Percentiles rank a stretch among this genome's conserved stretches.
These are phyloP conservation scores for Oenanthe melanoleuca DNA, from an alignment of 2,113 vertebrate species.

Conservation along the genomic window DNA sequence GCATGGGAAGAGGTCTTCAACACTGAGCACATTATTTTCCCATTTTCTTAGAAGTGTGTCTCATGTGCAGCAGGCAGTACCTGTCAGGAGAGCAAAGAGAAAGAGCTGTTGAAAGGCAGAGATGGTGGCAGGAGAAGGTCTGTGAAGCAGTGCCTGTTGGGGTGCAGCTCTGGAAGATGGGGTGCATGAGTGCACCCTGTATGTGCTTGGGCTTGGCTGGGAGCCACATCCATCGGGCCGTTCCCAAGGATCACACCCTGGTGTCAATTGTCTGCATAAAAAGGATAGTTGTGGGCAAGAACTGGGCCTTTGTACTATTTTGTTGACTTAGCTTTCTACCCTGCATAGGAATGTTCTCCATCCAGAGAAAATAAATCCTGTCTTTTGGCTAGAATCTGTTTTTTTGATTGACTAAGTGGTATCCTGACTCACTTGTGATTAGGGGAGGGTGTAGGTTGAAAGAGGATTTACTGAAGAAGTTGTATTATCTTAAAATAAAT, in stretches of 20 bases:
- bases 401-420: constrained; percentile 50
- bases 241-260: background rate
- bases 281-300: constrained; percentile 16
- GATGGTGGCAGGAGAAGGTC: background rate
- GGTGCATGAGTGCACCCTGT: background rate
- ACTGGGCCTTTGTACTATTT: background rate
- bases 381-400: constrained; percentile 1
- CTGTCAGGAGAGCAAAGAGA: background rate
- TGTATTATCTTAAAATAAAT: constrained; percentile 26
- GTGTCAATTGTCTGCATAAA: background rate
- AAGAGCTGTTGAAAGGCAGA: background rate
- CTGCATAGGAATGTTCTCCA: background rate
- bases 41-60: background rate
- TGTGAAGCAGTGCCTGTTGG: background rate
- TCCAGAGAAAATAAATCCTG: constrained; percentile 42
- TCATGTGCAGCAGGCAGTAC: background rate
- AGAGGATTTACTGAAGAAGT: constrained; percentile 49
- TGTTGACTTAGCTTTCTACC: constrained; percentile 49
- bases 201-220: background rate
- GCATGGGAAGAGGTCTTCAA: background rate
- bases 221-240: background rate
- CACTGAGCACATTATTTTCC: background rate
- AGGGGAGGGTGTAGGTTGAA: constrained; percentile 18
- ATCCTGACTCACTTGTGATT: constrained; percentile 60
- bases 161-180: background rate